Evolutionary conservation across 53 echinoderm and acorn worm genomes (phyloP).

Genomic region (Stichopus horrens): DNA sequence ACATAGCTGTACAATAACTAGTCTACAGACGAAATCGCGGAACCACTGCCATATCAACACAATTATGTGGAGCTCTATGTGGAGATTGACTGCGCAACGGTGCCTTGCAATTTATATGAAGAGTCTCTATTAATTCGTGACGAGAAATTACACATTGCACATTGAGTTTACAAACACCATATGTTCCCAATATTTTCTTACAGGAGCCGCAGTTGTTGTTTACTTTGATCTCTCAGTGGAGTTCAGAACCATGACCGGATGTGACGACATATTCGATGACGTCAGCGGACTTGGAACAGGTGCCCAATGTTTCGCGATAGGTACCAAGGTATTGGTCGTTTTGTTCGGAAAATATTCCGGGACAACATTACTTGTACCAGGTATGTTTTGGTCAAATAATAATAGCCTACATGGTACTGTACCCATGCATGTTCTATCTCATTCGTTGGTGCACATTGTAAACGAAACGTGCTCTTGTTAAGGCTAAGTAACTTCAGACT

Average conservation of each 20-base stretch:
- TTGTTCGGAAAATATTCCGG: slow-evolving; percentile 64
- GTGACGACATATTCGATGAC: slow-evolving; percentile 60
- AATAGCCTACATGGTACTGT: background rate
- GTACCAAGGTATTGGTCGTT: slow-evolving; percentile 54
- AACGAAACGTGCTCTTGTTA: no score
- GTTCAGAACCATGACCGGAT: slow-evolving; percentile 48
- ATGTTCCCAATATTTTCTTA: background rate
- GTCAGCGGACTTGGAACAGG: slow-evolving; percentile 55
- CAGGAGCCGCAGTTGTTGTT: slow-evolving; percentile 68
- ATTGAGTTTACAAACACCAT: no score
- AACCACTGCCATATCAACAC: no score
- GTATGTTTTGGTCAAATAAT: slow-evolving; percentile 46
- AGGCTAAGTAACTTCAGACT: no score
- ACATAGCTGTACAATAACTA: no score
- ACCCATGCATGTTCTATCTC: background rate
- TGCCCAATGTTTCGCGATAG: slow-evolving; percentile 59
- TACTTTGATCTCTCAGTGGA: slow-evolving; percentile 68
- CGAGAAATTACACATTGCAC: no score
- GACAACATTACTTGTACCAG: slow-evolving; percentile 55
- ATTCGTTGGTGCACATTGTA: background rate
- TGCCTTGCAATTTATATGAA: no score
- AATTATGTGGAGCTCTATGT: no score
- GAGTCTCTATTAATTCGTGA: no score
- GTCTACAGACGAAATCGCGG: no score
- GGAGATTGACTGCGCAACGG: no score